phyloP scores from a whole-genome alignment of 2,113 vertebrate species.

The Anarhynchus alexandrinus region DNA sequence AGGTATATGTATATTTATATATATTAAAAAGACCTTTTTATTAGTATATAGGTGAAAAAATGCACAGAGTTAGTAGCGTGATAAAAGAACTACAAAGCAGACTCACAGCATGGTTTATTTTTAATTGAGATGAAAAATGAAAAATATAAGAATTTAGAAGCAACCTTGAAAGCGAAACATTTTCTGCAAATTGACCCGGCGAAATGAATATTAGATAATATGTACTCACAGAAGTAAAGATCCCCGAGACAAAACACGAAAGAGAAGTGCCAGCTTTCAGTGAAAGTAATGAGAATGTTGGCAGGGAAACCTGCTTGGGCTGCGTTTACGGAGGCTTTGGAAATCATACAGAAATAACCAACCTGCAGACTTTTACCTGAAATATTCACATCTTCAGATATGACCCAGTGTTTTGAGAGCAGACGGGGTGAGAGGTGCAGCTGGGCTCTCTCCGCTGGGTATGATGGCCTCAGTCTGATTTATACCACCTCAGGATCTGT shows the following conservation, averaged over 20 bases:
- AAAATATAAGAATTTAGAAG: slow-evolving; percentile 13
- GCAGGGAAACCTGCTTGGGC: background rate
- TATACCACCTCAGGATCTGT: background rate
- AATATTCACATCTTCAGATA: background rate
- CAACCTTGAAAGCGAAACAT: slow-evolving; percentile 28
- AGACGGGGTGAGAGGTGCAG: background rate
- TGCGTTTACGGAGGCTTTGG: background rate
- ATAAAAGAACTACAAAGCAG: slow-evolving; percentile 47
- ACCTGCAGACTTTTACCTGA: background rate
- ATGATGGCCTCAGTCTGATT: background rate
- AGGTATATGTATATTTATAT: background rate
- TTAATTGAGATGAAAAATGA: slow-evolving; percentile 75
- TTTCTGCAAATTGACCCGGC: background rate
- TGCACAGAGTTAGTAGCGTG: slow-evolving; percentile 22
- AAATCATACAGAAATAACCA: background rate
- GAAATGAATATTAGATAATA: background rate
- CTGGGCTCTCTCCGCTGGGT: background rate
- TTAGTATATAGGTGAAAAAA: slow-evolving; percentile 44
- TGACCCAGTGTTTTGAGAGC: background rate
- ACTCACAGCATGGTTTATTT: slow-evolving; percentile 72
- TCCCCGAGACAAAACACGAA: background rate
- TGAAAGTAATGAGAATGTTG: background rate
- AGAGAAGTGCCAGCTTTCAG: background rate
- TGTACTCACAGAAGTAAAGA: background rate
- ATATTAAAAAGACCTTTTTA: background rate